A percentile compares a stretch with the other conserved stretches of the same genome.
These are phyloP conservation scores for Drosophila sturtevanti DNA, from an alignment of 1,140 invertebrate species.

Conservation along the genomic window DNA sequence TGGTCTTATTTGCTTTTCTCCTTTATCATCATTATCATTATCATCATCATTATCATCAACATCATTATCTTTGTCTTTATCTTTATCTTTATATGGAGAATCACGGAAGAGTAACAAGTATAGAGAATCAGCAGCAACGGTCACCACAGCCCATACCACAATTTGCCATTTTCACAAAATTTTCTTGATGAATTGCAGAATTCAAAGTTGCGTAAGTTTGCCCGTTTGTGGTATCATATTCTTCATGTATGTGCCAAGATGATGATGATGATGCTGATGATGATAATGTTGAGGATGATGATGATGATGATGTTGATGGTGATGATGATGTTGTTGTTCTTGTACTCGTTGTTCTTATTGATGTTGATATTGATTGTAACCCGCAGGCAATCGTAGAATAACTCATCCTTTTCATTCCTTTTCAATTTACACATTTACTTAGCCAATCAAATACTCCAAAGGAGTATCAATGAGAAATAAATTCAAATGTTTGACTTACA, in stretches of 20 bases:
- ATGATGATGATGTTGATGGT: no score
- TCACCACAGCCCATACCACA: background rate
- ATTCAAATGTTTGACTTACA: no score
- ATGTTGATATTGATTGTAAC: background rate
- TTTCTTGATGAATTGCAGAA: constrained; percentile 5
- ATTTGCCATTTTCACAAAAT: background rate
- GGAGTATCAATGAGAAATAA: no score
- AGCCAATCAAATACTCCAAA: background rate
- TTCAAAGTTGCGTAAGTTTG: constrained; percentile 3
- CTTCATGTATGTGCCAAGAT: background rate
- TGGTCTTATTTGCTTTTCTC: background rate
- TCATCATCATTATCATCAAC: background rate
- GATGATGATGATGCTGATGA: no score
- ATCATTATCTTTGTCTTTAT: no score
- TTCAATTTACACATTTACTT: background rate
- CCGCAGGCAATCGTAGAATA: background rate
- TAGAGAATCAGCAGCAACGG: background rate
- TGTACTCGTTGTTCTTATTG: background rate
- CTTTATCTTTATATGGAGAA: background rate
- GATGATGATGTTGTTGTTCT: background rate
- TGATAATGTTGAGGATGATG: no score
- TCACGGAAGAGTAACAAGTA: background rate
- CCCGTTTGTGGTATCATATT: background rate
- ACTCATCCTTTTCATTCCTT: background rate
- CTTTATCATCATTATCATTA: background rate